Evolutionary conservation across 1,140 invertebrate species (phyloP).

Genomic region (Planococcus citri): DNA sequence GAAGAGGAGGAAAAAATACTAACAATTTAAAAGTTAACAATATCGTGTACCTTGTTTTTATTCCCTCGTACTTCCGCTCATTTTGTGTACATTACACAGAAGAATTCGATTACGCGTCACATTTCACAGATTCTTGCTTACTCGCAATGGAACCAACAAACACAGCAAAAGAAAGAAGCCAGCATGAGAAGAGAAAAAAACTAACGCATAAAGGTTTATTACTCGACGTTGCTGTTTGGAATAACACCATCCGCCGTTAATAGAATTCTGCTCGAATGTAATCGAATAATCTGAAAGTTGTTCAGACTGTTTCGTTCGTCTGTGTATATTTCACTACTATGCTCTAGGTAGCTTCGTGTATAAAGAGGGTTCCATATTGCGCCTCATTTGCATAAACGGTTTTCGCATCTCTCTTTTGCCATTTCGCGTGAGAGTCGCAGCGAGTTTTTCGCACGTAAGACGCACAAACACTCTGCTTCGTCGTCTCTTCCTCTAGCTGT

Average conservation of each 20-base stretch:
- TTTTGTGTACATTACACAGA: background rate
- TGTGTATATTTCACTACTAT: background rate
- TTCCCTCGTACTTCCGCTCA: background rate
- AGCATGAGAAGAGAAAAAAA: background rate
- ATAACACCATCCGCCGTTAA: constrained; percentile 6
- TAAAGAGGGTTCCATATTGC: constrained; percentile 6
- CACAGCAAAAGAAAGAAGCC: too few relatives aligned
- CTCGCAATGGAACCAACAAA: too few relatives aligned
- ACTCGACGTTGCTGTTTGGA: background rate
- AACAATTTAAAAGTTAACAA: constrained; percentile 4
- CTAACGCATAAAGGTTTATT: constrained; percentile 5
- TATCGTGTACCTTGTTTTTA: background rate
- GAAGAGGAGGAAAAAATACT: background rate
- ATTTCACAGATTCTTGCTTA: background rate
- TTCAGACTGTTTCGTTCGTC: background rate
- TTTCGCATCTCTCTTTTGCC: background rate
- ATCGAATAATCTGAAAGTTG: constrained; percentile 7
- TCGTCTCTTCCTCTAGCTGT: too few relatives aligned
- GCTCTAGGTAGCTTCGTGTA: too few relatives aligned
- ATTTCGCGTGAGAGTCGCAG: background rate
- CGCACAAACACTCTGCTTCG: too few relatives aligned
- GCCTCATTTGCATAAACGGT: constrained; percentile 6
- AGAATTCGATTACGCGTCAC: constrained; percentile 2
- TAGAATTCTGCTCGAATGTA: background rate
- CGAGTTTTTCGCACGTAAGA: background rate